Base-by-base conservation (phyloP, 2,113 vertebrate species). In the Pelvicachromis taeniatus region DNA sequence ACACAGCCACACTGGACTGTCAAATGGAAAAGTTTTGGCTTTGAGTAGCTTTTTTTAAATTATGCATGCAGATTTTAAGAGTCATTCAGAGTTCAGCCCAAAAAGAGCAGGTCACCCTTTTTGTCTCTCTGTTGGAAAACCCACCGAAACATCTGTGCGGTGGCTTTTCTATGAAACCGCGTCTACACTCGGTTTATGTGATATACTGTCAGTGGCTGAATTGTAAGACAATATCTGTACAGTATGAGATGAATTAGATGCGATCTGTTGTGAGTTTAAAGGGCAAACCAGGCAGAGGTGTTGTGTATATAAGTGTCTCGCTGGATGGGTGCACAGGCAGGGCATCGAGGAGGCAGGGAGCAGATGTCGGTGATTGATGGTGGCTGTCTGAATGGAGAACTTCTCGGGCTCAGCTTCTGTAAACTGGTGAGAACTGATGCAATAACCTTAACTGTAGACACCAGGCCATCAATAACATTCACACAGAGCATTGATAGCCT, bases 401-500 rank as follows among this genome's bases (percentile, higher is more conserved):
- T 89, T 93, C 89, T 91, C 73, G 16, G 85, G 68, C 89, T 89
- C 70, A 68, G 92, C 86, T 93, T 80, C 89, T 91, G 93, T 93
- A 94, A 94, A 92, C 81, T 86, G 85, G 86, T 61, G 89, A 88
- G 91, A 94, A 93, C 65, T 91, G 93, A 94, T 93, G 93, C 92
- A 95, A 94, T 93, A 94, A 94, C 94, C 93, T 95, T 93, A 96
- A 94, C 88, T 88, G 85, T 56, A 89, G 93, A 91, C 91, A 92
- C 79, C 2, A 5, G 79, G 86, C 77, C 92, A 94, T 95, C 94
- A 95, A 95, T 95, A 95, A 95, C 83, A 17, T 54, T 91, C 91
- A 88, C 82, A 54, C 85, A 59, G 35, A 70, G 68, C 35, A 85
- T 65, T 75, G 42, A 21, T 31, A 70, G 65, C 63, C 77, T 85